These are phyloP conservation scores for Aepyceros melampus DNA, from an alignment of 2,113 vertebrate species.

Conservation along the genomic window DNA sequence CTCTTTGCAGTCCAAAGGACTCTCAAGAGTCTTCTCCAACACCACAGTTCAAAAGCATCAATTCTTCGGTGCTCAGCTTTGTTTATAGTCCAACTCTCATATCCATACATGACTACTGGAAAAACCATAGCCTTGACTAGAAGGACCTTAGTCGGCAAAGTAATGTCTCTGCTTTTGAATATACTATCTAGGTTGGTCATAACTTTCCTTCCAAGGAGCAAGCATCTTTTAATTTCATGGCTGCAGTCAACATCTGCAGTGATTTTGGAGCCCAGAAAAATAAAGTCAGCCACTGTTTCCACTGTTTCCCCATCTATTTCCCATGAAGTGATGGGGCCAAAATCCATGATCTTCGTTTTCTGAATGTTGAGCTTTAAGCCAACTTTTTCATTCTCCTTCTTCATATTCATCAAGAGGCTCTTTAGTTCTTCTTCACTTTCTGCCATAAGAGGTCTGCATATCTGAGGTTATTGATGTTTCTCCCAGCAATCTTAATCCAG, in stretches of 20 bases:
- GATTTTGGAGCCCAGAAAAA: neutral
- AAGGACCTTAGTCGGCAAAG: neutral
- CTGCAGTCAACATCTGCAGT: neutral
- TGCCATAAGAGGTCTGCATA: neutral
- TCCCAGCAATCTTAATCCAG: neutral
- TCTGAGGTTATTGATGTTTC: neutral
- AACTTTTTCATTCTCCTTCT: neutral
- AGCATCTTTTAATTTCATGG: neutral
- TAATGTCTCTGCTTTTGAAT: neutral
- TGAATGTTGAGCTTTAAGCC: neutral
- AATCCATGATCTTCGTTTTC: neutral
- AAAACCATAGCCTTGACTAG: neutral
- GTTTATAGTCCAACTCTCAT: neutral
- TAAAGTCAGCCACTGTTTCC: neutral
- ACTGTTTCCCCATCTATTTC: neutral
- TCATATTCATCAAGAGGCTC: neutral
- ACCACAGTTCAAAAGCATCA: neutral
- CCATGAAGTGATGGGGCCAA: neutral
- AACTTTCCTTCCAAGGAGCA: neutral
- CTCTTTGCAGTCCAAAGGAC: neutral
- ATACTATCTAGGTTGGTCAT: neutral
- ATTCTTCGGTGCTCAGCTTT: accelerated
- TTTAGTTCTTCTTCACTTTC: neutral
- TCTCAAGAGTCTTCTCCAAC: neutral
- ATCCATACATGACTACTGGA: neutral